Evolutionary conservation across 2,888 invertebrate species (phyloP).

Genomic region (Cynaeus angustus): DNA sequence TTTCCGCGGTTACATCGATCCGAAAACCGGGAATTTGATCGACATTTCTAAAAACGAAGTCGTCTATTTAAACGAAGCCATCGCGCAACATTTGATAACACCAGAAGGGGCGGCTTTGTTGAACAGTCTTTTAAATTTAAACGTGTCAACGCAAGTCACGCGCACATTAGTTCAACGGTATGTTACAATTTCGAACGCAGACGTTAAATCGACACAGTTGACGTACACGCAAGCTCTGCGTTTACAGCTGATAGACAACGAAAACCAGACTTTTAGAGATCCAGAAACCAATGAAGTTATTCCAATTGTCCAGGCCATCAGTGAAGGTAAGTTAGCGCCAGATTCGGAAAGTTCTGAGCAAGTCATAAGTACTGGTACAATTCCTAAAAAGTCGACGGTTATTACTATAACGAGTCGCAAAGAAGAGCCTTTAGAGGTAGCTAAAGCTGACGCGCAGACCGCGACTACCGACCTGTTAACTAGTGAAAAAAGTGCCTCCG

Average conservation of each 20-base stretch:
- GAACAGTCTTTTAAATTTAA: constrained; percentile 89
- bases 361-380: constrained; percentile 56
- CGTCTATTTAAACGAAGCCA: constrained; percentile 89
- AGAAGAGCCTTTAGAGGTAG: constrained; percentile 51
- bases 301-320: constrained; percentile 85
- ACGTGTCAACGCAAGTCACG: constrained; percentile 90
- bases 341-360: constrained; percentile 70
- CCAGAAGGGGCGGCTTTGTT: constrained; percentile 91
- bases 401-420: constrained; percentile 58
- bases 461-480: constrained; percentile 71
- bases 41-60: constrained; percentile 82
- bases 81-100: constrained; percentile 88
- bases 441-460: constrained; percentile 35
- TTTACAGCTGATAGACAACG: constrained; percentile 86
- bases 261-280: constrained; percentile 83
- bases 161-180: constrained; percentile 89
- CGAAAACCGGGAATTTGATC: constrained; percentile 88
- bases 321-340: constrained; percentile 81
- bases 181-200: constrained; percentile 82
- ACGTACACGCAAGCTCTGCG: constrained; percentile 86
- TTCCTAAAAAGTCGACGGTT: constrained; percentile 59
- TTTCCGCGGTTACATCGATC: constrained; percentile 89
- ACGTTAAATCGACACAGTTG: constrained; percentile 77
- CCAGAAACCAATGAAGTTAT: constrained; percentile 83
- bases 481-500: constrained; percentile 72